Base-by-base conservation (phyloP, 2,113 vertebrate species). In the human (Homo sapiens) region DNA sequence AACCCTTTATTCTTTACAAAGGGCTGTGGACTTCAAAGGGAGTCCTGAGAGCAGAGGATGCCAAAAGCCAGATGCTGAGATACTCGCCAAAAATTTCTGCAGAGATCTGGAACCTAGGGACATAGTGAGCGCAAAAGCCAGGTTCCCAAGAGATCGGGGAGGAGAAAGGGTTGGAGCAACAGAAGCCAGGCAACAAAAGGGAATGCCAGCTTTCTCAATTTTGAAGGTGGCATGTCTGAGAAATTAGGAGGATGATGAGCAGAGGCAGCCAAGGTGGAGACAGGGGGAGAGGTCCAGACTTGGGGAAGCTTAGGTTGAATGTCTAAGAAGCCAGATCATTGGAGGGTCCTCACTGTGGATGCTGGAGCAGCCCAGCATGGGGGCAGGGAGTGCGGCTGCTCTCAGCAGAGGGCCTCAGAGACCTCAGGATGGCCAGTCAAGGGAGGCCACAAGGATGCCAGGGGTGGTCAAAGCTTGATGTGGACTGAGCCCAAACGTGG, bases 351-450 rank as follows among this genome's bases (percentile, higher is more conserved):
- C 66, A 8, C 38, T 8, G 20, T 22, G 43, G 35, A 2, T 8
- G 55, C 18, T 10, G 10, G 18, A 59, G 40, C 20, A 35, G 72
- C 25, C 6, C 12, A 17, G 27, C 0, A 0, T 3, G 73, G 27
- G 35, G 16, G 0, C 43, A 79, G 43, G 35, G 22, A 40, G 8
- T 70, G 8, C 13, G 8, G 30, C 57, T 85, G 48, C 35, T 45
- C 2, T 40, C 8, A 35, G 57, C 75, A 13, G 75, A 1, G 12
- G 6, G 22, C 10, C 61, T 50, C 38, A 20, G 38, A 48, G n/a
- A 40, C 57, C 68, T 40, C 6, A 25, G 38, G 13, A 61, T 48
- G 22, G 45, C 32, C 40, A 23, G 8, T 14, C 4, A 23, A 20
- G 6, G 43, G 32, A 83, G 40, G 14, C 14, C 57, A 38, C 7